Conservation (phyloP, 2,113 vertebrate species). For the Grallaria varia region DNA sequence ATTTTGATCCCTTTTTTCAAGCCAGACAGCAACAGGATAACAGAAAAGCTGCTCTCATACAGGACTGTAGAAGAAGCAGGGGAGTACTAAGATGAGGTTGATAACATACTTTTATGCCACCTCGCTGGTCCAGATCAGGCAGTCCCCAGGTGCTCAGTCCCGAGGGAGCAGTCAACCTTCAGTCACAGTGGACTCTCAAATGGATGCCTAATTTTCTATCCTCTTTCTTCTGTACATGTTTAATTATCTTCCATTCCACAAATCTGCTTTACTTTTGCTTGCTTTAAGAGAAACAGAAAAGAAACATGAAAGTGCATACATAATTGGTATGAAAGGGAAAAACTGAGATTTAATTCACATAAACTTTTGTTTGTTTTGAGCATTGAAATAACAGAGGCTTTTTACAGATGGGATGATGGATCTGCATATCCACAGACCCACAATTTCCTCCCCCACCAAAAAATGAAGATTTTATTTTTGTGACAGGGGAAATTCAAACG, state of each 20-base stretch:
- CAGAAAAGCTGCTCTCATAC: not conserved
- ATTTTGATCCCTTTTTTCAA: not conserved
- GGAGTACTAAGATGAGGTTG: not conserved
- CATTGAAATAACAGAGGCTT: not conserved
- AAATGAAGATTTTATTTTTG: conserved; percentile 4
- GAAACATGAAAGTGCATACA: not conserved
- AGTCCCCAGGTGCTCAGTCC: not conserved
- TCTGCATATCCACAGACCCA: not conserved
- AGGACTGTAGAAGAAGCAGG: not conserved
- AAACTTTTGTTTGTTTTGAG: not conserved
- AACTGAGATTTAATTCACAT: not conserved
- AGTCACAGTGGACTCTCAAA: conserved; percentile 17
- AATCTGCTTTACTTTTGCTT: conserved; percentile 40
- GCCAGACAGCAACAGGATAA: not conserved
- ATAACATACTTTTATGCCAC: not conserved
- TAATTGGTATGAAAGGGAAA: not conserved
- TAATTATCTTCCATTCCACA: conserved; percentile 2
- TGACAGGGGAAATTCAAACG: conserved; percentile 8
- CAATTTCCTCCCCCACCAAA: not conserved
- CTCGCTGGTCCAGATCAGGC: not conserved
- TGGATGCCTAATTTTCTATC: not conserved
- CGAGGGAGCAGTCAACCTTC: not conserved
- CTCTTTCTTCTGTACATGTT: conserved; percentile 25
- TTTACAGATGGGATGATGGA: fast-evolving
- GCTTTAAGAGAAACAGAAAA: not conserved